phyloP scores from a whole-genome alignment of 2,888 invertebrate species.

The Eupithecia centaureata region DNA sequence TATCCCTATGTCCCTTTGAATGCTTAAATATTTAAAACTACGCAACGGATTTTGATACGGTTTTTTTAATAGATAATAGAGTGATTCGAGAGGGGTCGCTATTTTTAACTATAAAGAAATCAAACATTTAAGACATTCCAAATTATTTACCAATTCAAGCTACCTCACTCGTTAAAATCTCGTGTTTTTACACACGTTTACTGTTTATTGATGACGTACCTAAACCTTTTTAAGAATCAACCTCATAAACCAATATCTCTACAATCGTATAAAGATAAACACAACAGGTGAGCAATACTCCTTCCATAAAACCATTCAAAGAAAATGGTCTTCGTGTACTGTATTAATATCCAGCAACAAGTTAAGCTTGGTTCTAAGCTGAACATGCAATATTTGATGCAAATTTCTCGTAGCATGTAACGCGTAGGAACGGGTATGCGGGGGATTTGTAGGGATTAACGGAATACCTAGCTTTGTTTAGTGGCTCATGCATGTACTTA shows the following conservation, averaged over 20 bases:
- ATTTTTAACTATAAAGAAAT: too few relatives aligned
- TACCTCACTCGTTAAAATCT: too few relatives aligned
- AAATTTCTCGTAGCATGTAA: conserved; percentile 29
- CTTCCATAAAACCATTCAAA: conserved; percentile 11
- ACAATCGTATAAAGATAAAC: neutral
- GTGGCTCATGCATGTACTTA: neutral
- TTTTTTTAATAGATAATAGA: too few relatives aligned
- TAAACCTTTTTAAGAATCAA: neutral
- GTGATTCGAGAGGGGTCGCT: too few relatives aligned
- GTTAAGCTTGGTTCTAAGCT: conserved; percentile 22
- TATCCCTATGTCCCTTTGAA: too few relatives aligned
- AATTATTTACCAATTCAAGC: too few relatives aligned
- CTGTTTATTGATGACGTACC: neutral
- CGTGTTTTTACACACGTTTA: too few relatives aligned
- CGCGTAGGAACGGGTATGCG: conserved; percentile 23
- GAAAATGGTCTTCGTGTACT: conserved; percentile 11
- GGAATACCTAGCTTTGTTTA: neutral
- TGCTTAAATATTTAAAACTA: too few relatives aligned
- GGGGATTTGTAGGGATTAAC: conserved; percentile 20
- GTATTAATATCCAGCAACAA: conserved; percentile 28
- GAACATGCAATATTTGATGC: conserved; percentile 29
- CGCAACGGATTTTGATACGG: too few relatives aligned
- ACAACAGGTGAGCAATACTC: conserved; percentile 4
- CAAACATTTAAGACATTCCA: too few relatives aligned
- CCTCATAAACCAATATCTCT: conserved; percentile 1